These are phyloP conservation scores for Rafetus swinhoei DNA, from an alignment of 2,113 vertebrate species.

Conservation along the genomic window DNA sequence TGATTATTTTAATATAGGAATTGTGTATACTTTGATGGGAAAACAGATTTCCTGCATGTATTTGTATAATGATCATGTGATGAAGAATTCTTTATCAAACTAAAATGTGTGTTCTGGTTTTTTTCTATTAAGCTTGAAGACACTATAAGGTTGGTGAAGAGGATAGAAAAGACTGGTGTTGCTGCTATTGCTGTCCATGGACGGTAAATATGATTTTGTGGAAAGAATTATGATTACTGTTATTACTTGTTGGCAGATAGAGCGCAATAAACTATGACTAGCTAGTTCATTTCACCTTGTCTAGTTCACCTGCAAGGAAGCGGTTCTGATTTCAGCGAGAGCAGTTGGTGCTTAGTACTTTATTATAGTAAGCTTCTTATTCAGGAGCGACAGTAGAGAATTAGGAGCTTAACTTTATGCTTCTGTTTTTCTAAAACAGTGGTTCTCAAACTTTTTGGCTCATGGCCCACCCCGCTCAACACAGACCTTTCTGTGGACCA, in stretches of 20 bases:
- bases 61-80: not conserved
- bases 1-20: not conserved
- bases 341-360: not conserved
- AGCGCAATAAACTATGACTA: not conserved
- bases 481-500: too few relatives aligned
- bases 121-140: slow-evolving; percentile 85
- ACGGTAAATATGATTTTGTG: slow-evolving; percentile 80
- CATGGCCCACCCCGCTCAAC: too few relatives aligned
- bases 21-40: not conserved
- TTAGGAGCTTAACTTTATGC: not conserved
- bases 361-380: not conserved
- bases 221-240: not conserved
- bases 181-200: slow-evolving; percentile 94
- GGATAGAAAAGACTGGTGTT: slow-evolving; percentile 92
- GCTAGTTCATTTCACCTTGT: not conserved
- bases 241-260: not conserved
- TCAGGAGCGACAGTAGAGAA: not conserved
- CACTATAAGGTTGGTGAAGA: slow-evolving; percentile 87
- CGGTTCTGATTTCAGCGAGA: not conserved
- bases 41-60: not conserved
- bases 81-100: not conserved
- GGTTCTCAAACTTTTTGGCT: too few relatives aligned
- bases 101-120: not conserved
- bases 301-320: not conserved
- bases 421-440: not conserved